Conservation (phyloP, 37 sponge, comb jelly and placozoan species). For the Geodia barretti region DNA sequence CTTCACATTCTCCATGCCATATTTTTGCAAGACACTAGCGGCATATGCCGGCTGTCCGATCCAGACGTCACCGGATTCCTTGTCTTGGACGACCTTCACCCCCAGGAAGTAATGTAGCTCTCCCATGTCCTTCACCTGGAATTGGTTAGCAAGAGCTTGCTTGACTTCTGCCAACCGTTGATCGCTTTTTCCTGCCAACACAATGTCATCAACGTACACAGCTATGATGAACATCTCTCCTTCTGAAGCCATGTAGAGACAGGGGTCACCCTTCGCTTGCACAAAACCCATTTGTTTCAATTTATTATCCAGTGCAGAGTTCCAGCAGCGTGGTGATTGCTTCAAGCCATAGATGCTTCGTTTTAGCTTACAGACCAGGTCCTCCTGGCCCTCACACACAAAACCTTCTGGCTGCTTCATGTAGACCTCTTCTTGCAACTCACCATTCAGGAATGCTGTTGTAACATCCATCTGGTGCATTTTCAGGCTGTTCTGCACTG, state of each 20-base stretch:
- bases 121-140: conserved; percentile 41
- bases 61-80: conserved; percentile 4
- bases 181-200: conserved; percentile 25
- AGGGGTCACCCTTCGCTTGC: background rate
- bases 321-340: conserved; percentile 27
- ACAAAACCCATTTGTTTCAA: conserved; percentile 13
- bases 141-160: conserved; percentile 12
- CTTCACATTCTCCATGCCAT: conserved; percentile 49
- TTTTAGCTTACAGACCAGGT: conserved; percentile 21
- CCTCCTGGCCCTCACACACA: background rate
- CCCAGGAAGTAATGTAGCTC: conserved; percentile 40
- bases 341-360: conserved; percentile 24
- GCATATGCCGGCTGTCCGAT: conserved; percentile 52
- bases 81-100: conserved; percentile 30
- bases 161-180: conserved; percentile 20
- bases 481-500: conserved; percentile 23
- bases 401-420: conserved; percentile 28
- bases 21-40: conserved; percentile 13
- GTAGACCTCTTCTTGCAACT: conserved; percentile 29
- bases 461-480: conserved; percentile 24
- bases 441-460: conserved; percentile 34
- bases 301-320: conserved; percentile 3
- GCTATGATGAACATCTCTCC: conserved; percentile 9
- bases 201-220: conserved; percentile 47
- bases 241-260: background rate